A percentile compares a stretch with the other conserved stretches of the same genome.
phyloP scores from a whole-genome alignment of 2,888 invertebrate genomes.

The Linnaemya vulpina region DNA sequence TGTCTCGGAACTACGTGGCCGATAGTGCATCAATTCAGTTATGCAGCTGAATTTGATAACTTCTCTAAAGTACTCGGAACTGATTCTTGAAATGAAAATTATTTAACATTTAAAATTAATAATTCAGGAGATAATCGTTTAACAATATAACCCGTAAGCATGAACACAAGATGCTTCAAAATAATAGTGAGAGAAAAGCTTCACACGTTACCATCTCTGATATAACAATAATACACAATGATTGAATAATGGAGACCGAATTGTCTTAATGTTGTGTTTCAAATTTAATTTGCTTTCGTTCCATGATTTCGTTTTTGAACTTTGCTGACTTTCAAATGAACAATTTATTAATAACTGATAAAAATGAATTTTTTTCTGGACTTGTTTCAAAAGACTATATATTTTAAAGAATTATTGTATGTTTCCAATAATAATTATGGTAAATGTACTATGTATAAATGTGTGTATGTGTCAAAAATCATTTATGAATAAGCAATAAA shows the following conservation, averaged over 20 bases:
- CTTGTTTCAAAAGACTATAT: conserved; percentile 19
- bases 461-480: no score
- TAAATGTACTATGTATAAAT: background rate
- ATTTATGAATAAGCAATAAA: no score
- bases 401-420: conserved; percentile 24
- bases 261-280: conserved; percentile 32
- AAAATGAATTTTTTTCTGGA: conserved; percentile 45
- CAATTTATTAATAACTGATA: conserved; percentile 51
- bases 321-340: conserved; percentile 58
- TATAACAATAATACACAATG: background rate
- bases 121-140: no score
- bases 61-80: no score
- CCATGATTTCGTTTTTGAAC: conserved; percentile 51
- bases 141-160: no score
- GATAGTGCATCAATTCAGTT: background rate
- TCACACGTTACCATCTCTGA: background rate
- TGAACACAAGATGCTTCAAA: no score
- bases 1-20: no score
- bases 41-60: no score
- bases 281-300: conserved; percentile 53
- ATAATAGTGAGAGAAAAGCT: background rate
- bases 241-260: conserved; percentile 8
- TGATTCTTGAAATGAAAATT: no score
- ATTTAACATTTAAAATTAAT: no score
- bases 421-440: conserved; percentile 1